Conservation (phyloP, 2,888 invertebrate genomes). For the Heliconius ismenius region DNA sequence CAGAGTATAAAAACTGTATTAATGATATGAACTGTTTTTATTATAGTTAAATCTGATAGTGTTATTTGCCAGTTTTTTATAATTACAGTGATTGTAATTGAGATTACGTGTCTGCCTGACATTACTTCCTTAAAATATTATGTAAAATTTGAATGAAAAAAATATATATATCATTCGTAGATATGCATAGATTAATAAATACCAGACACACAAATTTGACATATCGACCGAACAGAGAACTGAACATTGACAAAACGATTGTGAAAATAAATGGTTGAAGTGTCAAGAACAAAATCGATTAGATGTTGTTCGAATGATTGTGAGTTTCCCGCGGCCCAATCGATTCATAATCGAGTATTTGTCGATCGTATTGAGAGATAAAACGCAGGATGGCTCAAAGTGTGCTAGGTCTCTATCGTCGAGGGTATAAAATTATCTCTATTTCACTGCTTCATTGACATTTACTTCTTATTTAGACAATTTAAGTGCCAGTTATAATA, state of each 20-base stretch:
- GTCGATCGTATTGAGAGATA: slow-evolving; percentile 46
- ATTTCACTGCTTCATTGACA: slow-evolving; percentile 37
- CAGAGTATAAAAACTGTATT: not conserved
- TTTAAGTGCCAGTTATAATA: not conserved
- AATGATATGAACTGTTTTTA: slow-evolving; percentile 7
- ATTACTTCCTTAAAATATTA: slow-evolving; percentile 10
- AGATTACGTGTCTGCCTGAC: not conserved
- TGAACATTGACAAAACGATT: slow-evolving; percentile 36
- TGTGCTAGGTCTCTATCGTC: slow-evolving; percentile 43
- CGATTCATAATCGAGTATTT: slow-evolving; percentile 48
- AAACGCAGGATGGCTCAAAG: slow-evolving; percentile 41
- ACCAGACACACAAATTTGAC: slow-evolving; percentile 10
- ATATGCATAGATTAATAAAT: not conserved
- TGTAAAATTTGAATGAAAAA: not conserved
- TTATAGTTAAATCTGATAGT: slow-evolving; percentile 1
- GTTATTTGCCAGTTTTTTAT: slow-evolving; percentile 7
- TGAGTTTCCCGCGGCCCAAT: slow-evolving; percentile 45
- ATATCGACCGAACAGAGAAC: slow-evolving; percentile 36
- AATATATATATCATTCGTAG: not conserved
- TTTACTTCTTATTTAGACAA: slow-evolving; percentile 33
- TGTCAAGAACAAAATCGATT: slow-evolving; percentile 47
- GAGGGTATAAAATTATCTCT: slow-evolving; percentile 43
- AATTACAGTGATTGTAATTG: not conserved
- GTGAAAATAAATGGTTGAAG: slow-evolving; percentile 42
- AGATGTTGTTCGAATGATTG: slow-evolving; percentile 45